A percentile compares a stretch with the other conserved stretches of the same genome.
phyloP scores from a whole-genome alignment of 1,140 invertebrate genomes.

The Spodoptera frugiperda region DNA sequence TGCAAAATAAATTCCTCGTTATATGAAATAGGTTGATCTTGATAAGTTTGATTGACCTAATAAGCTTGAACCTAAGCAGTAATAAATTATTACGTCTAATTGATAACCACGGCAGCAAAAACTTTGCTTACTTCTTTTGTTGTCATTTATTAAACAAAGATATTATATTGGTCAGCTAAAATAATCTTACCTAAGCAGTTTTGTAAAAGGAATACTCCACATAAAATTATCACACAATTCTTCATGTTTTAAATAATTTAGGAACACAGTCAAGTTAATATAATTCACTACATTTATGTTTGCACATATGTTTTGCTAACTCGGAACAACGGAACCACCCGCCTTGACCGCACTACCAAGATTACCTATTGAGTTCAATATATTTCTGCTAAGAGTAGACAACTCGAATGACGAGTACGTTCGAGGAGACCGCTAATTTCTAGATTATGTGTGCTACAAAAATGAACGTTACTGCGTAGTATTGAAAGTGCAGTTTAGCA shows the following conservation, averaged over 20 bases:
- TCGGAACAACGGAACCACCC: not conserved
- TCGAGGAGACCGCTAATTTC: not conserved
- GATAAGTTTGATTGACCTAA: too few species aligned
- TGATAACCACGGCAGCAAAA: not conserved
- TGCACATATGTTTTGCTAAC: not conserved
- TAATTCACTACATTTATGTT: not conserved
- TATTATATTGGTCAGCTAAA: not conserved
- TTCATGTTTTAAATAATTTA: conserved; percentile 2
- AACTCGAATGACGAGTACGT: not conserved
- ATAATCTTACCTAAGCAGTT: conserved; percentile 15
- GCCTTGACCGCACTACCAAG: conserved; percentile 17
- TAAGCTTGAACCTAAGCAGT: too few species aligned
- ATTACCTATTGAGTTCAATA: conserved; percentile 20
- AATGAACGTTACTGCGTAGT: not conserved
- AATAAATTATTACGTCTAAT: too few species aligned
- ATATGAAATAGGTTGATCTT: too few species aligned
- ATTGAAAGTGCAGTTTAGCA: not conserved
- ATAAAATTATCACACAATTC: conserved; percentile 2
- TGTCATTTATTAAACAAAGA: not conserved
- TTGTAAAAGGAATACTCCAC: not conserved
- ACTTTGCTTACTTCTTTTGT: not conserved
- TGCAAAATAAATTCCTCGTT: too few species aligned
- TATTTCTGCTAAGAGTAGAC: not conserved
- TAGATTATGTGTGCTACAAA: not conserved
- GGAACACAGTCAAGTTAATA: not conserved